Percentiles rank a stretch among this genome's conserved stretches.
Evolutionary conservation across 2,888 invertebrate genomes (phyloP).

Genomic region (Agrochola macilenta): DNA sequence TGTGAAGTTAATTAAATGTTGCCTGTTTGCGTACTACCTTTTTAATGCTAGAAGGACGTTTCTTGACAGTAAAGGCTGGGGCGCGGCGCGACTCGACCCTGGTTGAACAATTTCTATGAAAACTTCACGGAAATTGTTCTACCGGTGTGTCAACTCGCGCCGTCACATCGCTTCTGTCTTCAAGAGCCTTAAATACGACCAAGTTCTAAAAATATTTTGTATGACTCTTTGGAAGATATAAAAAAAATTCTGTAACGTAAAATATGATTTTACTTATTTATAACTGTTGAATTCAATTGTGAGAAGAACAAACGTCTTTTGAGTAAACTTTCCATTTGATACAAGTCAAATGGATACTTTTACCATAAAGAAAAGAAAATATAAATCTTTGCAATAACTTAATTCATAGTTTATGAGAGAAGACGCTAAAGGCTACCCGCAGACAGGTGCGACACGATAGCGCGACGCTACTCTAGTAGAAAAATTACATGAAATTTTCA

Average conservation of each 20-base stretch:
- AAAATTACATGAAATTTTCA: background rate
- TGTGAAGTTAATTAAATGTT: background rate
- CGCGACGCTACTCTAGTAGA: background rate
- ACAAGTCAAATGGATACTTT: background rate
- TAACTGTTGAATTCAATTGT: background rate
- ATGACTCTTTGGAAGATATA: background rate
- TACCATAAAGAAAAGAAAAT: background rate
- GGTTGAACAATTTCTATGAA: too few species aligned
- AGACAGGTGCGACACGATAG: background rate
- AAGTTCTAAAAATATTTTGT: background rate
- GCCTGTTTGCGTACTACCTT: background rate
- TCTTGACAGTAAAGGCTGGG: too few species aligned
- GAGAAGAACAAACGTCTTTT: background rate
- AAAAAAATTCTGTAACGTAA: background rate
- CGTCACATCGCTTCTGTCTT: too few species aligned
- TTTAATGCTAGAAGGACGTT: background rate
- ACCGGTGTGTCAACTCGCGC: too few species aligned
- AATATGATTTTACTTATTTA: background rate
- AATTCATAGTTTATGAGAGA: background rate
- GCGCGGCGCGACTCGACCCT: too few species aligned
- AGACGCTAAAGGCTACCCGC: background rate
- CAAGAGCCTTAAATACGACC: background rate
- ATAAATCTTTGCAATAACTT: background rate
- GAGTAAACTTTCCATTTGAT: background rate
- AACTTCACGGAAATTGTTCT: too few species aligned